Conservation (phyloP, 2,888 invertebrate genomes). For the Bombyx huttoni region DNA sequence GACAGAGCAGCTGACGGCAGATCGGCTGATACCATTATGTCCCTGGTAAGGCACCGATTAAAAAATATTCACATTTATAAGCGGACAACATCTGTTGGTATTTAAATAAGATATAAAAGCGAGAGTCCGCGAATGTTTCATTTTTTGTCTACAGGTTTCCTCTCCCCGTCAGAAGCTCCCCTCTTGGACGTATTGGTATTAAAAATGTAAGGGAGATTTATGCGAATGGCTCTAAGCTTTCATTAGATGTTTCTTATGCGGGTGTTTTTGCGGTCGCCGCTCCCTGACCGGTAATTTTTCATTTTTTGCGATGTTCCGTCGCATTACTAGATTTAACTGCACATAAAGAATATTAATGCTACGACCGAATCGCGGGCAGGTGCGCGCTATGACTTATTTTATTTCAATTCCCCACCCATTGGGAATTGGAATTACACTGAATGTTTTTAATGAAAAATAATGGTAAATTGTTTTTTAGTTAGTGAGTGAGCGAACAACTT, state of each 20-base stretch:
- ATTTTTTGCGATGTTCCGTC: slow-evolving; percentile 38
- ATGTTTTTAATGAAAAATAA: slow-evolving; percentile 45
- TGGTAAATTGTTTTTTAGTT: slow-evolving; percentile 19
- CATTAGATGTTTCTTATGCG: slow-evolving; percentile 69
- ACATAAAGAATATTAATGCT: slow-evolving; percentile 70
- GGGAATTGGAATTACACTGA: slow-evolving; percentile 41
- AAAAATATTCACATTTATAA: slow-evolving; percentile 66
- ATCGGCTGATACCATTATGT: slow-evolving; percentile 69
- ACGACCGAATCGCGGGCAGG: slow-evolving; percentile 43
- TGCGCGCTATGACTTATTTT: slow-evolving; percentile 63
- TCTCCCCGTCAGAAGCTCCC: slow-evolving; percentile 51
- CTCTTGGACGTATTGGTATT: slow-evolving; percentile 71
- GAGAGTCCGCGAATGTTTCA: slow-evolving; percentile 58
- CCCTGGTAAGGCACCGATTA: slow-evolving; percentile 68
- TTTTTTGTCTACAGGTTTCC: slow-evolving; percentile 48
- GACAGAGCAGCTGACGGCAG: slow-evolving; percentile 69
- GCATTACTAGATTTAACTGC: slow-evolving; percentile 63
- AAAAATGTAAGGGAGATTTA: slow-evolving; percentile 73
- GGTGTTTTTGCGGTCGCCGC: slow-evolving; percentile 64
- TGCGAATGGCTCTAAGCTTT: slow-evolving; percentile 73
- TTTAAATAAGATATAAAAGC: slow-evolving; percentile 71
- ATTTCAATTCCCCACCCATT: slow-evolving; percentile 50
- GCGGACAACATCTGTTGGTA: slow-evolving; percentile 66
- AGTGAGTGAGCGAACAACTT: slow-evolving; percentile 3
- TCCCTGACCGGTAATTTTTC: slow-evolving; percentile 72